These are phyloP conservation scores for Crioceris asparagi DNA, from an alignment of 2,888 invertebrate genomes.

Conservation along the genomic window DNA sequence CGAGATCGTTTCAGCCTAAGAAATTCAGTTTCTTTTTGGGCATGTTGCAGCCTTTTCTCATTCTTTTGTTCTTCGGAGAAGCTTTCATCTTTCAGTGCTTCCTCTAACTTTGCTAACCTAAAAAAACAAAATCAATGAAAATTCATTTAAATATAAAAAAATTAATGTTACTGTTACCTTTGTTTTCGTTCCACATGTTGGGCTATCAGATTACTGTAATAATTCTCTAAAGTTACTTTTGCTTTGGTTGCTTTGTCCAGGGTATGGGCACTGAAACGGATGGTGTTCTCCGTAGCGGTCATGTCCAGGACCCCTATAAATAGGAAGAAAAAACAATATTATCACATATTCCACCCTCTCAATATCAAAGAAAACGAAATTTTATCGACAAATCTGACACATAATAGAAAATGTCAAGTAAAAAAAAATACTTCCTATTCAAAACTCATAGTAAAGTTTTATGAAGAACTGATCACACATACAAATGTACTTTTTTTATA, in stretches of 20 bases:
- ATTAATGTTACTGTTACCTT: slow-evolving; percentile 61
- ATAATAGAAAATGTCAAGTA: too few species aligned
- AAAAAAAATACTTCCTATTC: too few species aligned
- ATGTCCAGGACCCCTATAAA: slow-evolving; percentile 68
- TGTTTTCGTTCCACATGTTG: slow-evolving; percentile 97
- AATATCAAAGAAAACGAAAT: too few species aligned
- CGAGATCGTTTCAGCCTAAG: slow-evolving; percentile 90
- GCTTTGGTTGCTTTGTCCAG: slow-evolving; percentile 98
- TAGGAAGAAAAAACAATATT: slow-evolving; percentile 8
- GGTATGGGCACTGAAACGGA: slow-evolving; percentile 94
- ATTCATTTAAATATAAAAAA: too few species aligned
- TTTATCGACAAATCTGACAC: too few species aligned
- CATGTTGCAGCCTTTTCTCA: slow-evolving; percentile 89
- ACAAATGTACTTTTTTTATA: too few species aligned
- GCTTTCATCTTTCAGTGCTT: slow-evolving; percentile 91
- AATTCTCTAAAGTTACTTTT: slow-evolving; percentile 97
- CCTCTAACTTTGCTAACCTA: slow-evolving; percentile 85
- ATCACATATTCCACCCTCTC: too few species aligned
- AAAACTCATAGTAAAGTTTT: too few species aligned
- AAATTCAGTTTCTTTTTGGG: slow-evolving; percentile 98
- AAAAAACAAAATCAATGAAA: too few species aligned
- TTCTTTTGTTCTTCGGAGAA: slow-evolving; percentile 90
- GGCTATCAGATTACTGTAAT: slow-evolving; percentile 95
- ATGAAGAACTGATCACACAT: too few species aligned
- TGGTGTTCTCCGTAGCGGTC: slow-evolving; percentile 71